A percentile compares a stretch with the other conserved stretches of the same genome.
Evolutionary conservation across 1,140 invertebrate species (phyloP).

Genomic region (Bactericera cockerelli): DNA sequence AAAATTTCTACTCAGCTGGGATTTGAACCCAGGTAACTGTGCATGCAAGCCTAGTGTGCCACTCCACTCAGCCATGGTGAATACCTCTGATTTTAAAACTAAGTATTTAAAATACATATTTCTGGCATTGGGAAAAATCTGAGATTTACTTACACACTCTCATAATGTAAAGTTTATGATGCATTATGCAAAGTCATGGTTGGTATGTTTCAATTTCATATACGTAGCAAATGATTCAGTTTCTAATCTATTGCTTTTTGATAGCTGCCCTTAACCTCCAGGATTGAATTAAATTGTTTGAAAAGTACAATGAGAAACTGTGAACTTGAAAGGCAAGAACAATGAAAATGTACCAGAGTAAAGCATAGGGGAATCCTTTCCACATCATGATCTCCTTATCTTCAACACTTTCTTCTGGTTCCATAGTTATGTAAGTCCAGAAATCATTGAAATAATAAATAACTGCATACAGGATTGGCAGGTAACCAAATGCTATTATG

Average conservation of each 20-base stretch:
- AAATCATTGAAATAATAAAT: constrained; percentile 71
- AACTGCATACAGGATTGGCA: constrained; percentile 65
- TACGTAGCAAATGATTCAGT: background rate
- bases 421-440: constrained; percentile 56
- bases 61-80: too few relatives aligned
- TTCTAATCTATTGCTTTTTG: constrained; percentile 1
- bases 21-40: too few relatives aligned
- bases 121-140: too few relatives aligned
- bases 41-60: too few relatives aligned
- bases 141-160: too few relatives aligned
- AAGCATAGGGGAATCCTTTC: constrained; percentile 75
- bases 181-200: too few relatives aligned
- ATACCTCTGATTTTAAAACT: too few relatives aligned
- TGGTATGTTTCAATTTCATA: too few relatives aligned
- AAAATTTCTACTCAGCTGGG: too few relatives aligned
- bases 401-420: constrained; percentile 45
- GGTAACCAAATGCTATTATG: constrained; percentile 56
- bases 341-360: constrained; percentile 89
- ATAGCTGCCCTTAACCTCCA: constrained; percentile 62
- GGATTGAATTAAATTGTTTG: constrained; percentile 64
- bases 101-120: too few relatives aligned
- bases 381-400: constrained; percentile 61
- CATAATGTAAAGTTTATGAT: too few relatives aligned
- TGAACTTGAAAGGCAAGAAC: constrained; percentile 79
- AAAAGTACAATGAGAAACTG: constrained; percentile 76